These are phyloP conservation scores for Diplolepis rosae DNA, from an alignment of 2,888 invertebrate genomes.

Conservation along the genomic window DNA sequence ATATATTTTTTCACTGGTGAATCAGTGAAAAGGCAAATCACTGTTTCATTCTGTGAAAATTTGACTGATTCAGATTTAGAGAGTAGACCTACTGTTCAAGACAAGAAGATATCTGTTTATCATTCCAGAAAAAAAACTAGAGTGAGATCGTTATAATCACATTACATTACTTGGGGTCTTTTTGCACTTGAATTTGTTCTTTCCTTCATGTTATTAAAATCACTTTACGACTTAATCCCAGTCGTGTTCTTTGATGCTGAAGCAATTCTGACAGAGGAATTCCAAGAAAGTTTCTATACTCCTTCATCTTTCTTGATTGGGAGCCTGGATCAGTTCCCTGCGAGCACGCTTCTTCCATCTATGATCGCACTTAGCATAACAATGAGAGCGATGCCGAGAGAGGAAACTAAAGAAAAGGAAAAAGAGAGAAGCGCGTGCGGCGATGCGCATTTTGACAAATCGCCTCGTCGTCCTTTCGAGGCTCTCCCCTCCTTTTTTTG, in stretches of 20 bases:
- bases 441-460: conserved; percentile 69
- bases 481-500: conserved; percentile 48
- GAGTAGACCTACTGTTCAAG: too few species aligned
- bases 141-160: not conserved
- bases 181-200: not conserved
- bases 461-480: conserved; percentile 56
- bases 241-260: not conserved
- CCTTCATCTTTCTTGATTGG: conserved; percentile 27
- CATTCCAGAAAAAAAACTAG: not conserved
- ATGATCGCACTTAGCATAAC: conserved; percentile 66
- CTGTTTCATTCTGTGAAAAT: too few species aligned
- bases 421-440: conserved; percentile 50
- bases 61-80: too few species aligned
- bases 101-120: too few species aligned
- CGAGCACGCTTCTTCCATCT: conserved; percentile 46
- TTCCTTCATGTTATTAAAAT: not conserved
- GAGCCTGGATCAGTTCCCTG: conserved; percentile 12
- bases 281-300: conserved; percentile 16
- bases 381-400: conserved; percentile 58
- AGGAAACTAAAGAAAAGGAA: conserved; percentile 36
- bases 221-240: not conserved
- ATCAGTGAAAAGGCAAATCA: too few species aligned
- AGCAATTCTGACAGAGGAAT: conserved; percentile 15
- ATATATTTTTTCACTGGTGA: too few species aligned
- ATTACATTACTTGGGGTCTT: too few species aligned